Conservation (phyloP, 2,797 vertebrate species). For the Erethizon dorsatum region DNA sequence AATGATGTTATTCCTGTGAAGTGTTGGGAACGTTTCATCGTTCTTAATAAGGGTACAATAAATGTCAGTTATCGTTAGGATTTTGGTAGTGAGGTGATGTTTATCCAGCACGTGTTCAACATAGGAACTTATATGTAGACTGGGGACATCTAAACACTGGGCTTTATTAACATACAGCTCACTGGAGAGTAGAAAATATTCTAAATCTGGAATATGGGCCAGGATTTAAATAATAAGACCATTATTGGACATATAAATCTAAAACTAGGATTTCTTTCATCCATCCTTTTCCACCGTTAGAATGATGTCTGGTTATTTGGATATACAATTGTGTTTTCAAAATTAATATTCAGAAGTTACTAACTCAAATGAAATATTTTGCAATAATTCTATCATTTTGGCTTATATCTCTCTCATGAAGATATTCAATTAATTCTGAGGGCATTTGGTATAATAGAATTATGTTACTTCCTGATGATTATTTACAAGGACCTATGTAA, state of each 20-base stretch:
- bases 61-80: background rate
- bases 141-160: background rate
- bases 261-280: conserved; percentile 5
- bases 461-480: background rate
- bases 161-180: background rate
- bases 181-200: conserved; percentile 1
- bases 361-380: background rate
- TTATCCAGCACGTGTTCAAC: background rate
- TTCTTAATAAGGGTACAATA: background rate
- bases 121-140: background rate
- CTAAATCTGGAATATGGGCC: background rate
- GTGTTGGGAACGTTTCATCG: background rate
- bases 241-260: background rate
- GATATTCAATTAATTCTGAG: conserved; percentile 4
- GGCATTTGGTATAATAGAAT: background rate
- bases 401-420: background rate
- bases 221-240: background rate
- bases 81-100: background rate
- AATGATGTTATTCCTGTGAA: background rate
- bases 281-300: background rate
- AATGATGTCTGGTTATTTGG: background rate
- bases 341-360: background rate
- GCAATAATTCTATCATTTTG: background rate
- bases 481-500: background rate
- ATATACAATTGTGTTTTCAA: background rate